Evolutionary conservation across 2,888 invertebrate species (phyloP), one percentile per base, ranked within the genome.

Genomic region (Muscina levida): DNA sequence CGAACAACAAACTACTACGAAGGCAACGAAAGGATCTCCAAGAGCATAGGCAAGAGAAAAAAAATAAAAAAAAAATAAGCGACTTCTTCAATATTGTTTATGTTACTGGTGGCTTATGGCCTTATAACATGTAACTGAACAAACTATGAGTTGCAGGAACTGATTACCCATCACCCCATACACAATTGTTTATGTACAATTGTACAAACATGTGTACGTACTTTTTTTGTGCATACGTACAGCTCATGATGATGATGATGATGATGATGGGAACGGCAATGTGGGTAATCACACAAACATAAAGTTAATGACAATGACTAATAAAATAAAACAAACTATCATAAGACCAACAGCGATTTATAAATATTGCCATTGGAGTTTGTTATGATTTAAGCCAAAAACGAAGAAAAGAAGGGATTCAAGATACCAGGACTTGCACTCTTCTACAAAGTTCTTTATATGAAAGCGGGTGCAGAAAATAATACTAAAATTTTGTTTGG

Each of bases 41-140:
- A 79, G 31, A 56, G 22, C 15, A 72, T 44, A 10, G 1, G 56
- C 37, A 59, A 42, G 8, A 5, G 39, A 66, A 77, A 44, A 24
- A 24, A 68, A 72, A 67, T 17, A 72, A 72, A 72, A 1, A 73
- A 59, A 71, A 46, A 78, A 75, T 75, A 75, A 73, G 59, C 72
- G 74, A 77, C 74, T 74, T 77, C 51, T 74, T 79, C 79, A 74
- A 73, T 70, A 70, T 15, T 74, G 53, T 68, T 59, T 67, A 77
- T 67, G 67, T 72, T 72, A 68, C 72, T 67, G 74, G 42, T 67
- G 74, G 42, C 68, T 83, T 80, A 83, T 77, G 73, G 80, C 80
- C 70, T 53, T 67, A 78, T 78, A 78, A 70, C 82, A 83, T 83
- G 83, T 65, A 79, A 80, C 44, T 53, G 48, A 68, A 51, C 48